Percentiles rank a stretch among this genome's conserved stretches.
Conservation (phyloP, 2,113 vertebrate species). For the Verasper variegatus region DNA sequence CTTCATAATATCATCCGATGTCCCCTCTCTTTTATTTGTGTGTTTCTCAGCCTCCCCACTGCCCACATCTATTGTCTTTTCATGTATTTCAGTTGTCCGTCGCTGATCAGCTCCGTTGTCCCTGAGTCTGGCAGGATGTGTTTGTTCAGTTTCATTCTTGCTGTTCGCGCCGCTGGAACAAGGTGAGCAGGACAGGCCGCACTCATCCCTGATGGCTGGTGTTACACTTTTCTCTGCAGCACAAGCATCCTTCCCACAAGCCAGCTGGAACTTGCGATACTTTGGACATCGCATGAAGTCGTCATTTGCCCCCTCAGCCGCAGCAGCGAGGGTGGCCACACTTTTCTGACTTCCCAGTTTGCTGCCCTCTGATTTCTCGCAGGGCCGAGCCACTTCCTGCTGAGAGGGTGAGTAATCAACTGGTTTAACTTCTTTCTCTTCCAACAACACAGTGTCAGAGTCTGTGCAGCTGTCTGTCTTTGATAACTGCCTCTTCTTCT, state of each 20-base stretch:
- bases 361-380: slow-evolving; percentile 64
- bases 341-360: slow-evolving; percentile 66
- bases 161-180: slow-evolving; percentile 15
- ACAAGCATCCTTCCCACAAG: slow-evolving; percentile 84
- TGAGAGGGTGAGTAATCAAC: slow-evolving; percentile 67
- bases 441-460: slow-evolving; percentile 24
- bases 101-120: neutral
- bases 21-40: neutral
- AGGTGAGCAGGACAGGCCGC: slow-evolving; percentile 22
- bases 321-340: slow-evolving; percentile 34
- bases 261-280: slow-evolving; percentile 92
- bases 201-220: slow-evolving; percentile 23
- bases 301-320: slow-evolving; percentile 46
- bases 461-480: slow-evolving; percentile 1
- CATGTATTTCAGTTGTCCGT: slow-evolving; percentile 12
- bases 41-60: slow-evolving; percentile 7
- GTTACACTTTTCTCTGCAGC: slow-evolving; percentile 66
- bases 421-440: slow-evolving; percentile 64
- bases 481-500: slow-evolving; percentile 64
- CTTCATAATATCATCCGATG: neutral
- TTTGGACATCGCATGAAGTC: slow-evolving; percentile 87
- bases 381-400: slow-evolving; percentile 66
- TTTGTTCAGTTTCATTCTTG: slow-evolving; percentile 27
- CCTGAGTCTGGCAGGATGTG: neutral
- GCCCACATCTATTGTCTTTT: neutral